Conservation (phyloP, 2,797 vertebrate species). For the Notamacropus eugenii region DNA sequence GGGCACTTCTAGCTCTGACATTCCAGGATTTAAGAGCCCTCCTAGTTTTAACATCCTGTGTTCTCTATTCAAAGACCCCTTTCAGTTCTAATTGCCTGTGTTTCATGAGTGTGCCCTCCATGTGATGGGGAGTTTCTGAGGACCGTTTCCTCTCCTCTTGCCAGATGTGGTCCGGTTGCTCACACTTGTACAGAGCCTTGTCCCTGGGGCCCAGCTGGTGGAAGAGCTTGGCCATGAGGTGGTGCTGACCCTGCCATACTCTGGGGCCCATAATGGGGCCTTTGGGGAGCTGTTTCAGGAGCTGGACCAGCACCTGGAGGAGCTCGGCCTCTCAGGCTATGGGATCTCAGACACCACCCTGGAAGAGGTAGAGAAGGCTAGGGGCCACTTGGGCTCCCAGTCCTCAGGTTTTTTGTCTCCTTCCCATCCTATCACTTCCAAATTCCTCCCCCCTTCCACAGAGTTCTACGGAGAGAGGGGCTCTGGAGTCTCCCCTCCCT, state of each 20-base stretch:
- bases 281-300: conserved; percentile 88
- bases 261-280: conserved; percentile 87
- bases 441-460: not conserved
- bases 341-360: conserved; percentile 93
- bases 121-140: not conserved
- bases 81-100: not conserved
- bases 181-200: conserved; percentile 83
- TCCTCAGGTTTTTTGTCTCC: not conserved
- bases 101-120: not conserved
- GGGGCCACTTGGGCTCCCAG: not conserved
- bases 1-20: no score
- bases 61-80: no score
- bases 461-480: not conserved
- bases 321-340: conserved; percentile 90
- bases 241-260: conserved; percentile 89
- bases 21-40: no score
- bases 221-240: conserved; percentile 89
- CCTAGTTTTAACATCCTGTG: no score
- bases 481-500: not conserved
- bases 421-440: not conserved
- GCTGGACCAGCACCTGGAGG: conserved; percentile 87
- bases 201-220: conserved; percentile 87
- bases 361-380: conserved; percentile 88
- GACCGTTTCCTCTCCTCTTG: not conserved
- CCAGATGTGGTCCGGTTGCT: conserved; percentile 86